Evolutionary conservation across 92 coral and sea anemone species (phyloP).

Genomic region (Blastomussa wellsi): DNA sequence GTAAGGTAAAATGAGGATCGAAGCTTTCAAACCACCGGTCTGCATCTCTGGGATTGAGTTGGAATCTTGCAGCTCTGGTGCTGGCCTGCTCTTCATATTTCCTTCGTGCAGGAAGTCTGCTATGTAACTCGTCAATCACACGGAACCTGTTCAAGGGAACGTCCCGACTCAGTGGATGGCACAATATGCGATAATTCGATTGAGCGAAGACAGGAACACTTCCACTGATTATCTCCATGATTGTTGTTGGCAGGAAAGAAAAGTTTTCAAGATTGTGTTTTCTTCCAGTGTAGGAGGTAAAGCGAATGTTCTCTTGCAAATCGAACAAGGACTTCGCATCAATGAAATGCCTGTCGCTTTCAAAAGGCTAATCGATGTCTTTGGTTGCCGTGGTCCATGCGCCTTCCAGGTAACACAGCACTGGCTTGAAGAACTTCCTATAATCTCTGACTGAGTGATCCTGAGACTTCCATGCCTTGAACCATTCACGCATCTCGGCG

Average conservation of each 20-base stretch:
- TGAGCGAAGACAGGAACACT: constrained; percentile 59
- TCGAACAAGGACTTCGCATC: constrained; percentile 77
- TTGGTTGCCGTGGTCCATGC: constrained; percentile 67
- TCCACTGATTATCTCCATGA: constrained; percentile 52
- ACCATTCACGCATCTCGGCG: constrained; percentile 87
- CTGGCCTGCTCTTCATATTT: constrained; percentile 53
- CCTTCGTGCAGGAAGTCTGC: constrained; percentile 39
- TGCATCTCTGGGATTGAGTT: constrained; percentile 68
- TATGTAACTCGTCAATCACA: constrained; percentile 66
- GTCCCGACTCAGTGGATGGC: constrained; percentile 66
- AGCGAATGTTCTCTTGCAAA: constrained; percentile 73
- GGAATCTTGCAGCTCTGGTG: constrained; percentile 66
- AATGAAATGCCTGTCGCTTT: constrained; percentile 76
- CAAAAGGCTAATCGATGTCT: constrained; percentile 68
- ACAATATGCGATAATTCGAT: constrained; percentile 76
- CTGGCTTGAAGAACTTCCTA: constrained; percentile 79
- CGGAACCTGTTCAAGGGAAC: constrained; percentile 69
- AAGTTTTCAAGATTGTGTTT: constrained; percentile 71
- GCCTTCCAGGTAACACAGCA: constrained; percentile 80
- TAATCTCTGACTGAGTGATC: constrained; percentile 69
- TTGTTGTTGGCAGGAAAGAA: constrained; percentile 68
- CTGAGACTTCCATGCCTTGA: constrained; percentile 84
- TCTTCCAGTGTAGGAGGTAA: constrained; percentile 74
- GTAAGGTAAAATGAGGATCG: constrained; percentile 15
- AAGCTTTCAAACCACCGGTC: constrained; percentile 42